Conservation (phyloP, 2,888 invertebrate genomes). For the Erebia aethiops region DNA sequence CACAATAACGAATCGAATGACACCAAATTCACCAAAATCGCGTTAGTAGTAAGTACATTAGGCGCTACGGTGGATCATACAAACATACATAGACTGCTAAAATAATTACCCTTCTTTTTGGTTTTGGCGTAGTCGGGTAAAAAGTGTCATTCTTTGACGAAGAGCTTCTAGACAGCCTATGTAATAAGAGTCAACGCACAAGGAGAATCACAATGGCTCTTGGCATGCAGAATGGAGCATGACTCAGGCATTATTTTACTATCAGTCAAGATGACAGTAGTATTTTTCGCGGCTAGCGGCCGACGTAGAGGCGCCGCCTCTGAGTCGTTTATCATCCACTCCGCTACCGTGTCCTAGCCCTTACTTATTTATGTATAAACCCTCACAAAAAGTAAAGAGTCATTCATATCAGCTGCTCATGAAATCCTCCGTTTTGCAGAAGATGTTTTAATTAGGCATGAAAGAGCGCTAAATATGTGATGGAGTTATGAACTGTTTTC, state of each 20-base stretch:
- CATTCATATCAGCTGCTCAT: conserved; percentile 50
- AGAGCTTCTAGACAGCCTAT: conserved; percentile 61
- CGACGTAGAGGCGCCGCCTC: conserved; percentile 74
- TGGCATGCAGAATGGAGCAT: conserved; percentile 74
- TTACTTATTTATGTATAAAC: conserved; percentile 68
- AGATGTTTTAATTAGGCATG: conserved; percentile 27
- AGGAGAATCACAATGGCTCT: conserved; percentile 70
- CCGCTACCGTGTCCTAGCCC: conserved; percentile 62
- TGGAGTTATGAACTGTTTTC: neutral
- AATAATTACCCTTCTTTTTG: too few relatives aligned
- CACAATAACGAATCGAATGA: too few relatives aligned
- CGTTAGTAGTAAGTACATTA: too few relatives aligned
- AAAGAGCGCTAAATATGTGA: neutral
- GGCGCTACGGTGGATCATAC: too few relatives aligned
- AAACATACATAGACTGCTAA: too few relatives aligned
- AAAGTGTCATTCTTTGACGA: conserved; percentile 46
- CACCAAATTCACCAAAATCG: too few relatives aligned
- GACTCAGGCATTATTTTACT: conserved; percentile 76
- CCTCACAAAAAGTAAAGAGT: conserved; percentile 53
- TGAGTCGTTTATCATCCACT: conserved; percentile 76
- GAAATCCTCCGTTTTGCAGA: conserved; percentile 33
- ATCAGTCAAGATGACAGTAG: conserved; percentile 82
- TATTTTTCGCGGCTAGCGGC: conserved; percentile 79
- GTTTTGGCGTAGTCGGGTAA: too few relatives aligned
- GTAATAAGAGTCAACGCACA: conserved; percentile 68